Evolutionary conservation across 2,888 invertebrate species (phyloP).

Genomic region (Epiblema foenella): DNA sequence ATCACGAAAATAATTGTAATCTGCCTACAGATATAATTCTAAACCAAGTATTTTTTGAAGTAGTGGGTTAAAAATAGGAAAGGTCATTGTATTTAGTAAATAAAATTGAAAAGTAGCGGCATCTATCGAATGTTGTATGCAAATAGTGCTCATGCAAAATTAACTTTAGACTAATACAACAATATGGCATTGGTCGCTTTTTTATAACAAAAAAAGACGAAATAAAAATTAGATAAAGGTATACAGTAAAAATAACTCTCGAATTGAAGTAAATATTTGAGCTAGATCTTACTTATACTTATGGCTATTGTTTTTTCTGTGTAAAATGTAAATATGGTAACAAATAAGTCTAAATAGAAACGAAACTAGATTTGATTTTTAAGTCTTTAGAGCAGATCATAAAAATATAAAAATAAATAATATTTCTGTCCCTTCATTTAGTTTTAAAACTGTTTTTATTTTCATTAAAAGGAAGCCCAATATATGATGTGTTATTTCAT

Average conservation of each 20-base stretch:
- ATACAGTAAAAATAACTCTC: conserved; percentile 3
- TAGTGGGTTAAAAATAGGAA: background rate
- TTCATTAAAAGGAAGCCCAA: conserved; percentile 28
- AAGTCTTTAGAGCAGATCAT: conserved; percentile 11
- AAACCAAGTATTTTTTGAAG: background rate
- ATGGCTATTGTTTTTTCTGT: conserved; percentile 16
- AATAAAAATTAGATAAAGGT: conserved; percentile 23
- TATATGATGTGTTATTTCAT: conserved; percentile 1
- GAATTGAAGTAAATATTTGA: conserved; percentile 33
- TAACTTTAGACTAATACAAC: conserved; percentile 30
- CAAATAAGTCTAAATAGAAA: conserved; percentile 21
- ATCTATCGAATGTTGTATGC: conserved; percentile 2
- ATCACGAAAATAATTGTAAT: background rate
- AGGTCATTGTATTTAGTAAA: background rate
- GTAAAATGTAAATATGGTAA: conserved; percentile 40
- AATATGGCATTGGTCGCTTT: conserved; percentile 43
- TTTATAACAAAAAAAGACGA: conserved; percentile 37
- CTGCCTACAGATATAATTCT: no score
- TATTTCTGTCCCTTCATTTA: conserved; percentile 4
- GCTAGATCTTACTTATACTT: conserved; percentile 33
- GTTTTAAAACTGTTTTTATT: background rate
- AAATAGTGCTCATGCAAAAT: background rate
- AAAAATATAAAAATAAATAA: conserved; percentile 34
- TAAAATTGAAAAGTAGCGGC: conserved; percentile 3
- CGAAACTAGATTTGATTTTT: conserved; percentile 21